Evolutionary conservation across 1,140 invertebrate genomes (phyloP).

Genomic region (Cylas formicarius): DNA sequence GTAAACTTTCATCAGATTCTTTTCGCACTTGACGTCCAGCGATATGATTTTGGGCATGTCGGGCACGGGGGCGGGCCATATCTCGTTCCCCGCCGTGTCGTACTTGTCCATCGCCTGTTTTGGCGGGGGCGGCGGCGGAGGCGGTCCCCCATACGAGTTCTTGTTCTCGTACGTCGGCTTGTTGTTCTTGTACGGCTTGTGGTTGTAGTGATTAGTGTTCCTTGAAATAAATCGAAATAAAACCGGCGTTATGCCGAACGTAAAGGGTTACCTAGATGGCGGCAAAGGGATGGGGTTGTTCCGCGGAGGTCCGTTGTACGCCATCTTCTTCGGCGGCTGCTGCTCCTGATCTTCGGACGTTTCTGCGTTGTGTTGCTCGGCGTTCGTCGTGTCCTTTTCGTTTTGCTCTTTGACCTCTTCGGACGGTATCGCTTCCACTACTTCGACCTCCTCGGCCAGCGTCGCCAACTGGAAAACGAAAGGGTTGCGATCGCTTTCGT

Average conservation of each 20-base stretch:
- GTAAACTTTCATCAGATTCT: slow-evolving; percentile 87
- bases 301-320: slow-evolving; percentile 46
- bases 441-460: slow-evolving; percentile 56
- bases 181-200: slow-evolving; percentile 36
- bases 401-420: slow-evolving; percentile 48
- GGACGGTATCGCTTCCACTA: slow-evolving; percentile 52
- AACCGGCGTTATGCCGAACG: background rate
- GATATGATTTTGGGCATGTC: slow-evolving; percentile 89
- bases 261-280: slow-evolving; percentile 20
- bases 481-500: too few relatives aligned
- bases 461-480: slow-evolving; percentile 43
- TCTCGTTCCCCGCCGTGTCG: slow-evolving; percentile 49
- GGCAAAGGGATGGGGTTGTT: slow-evolving; percentile 36
- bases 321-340: slow-evolving; percentile 43
- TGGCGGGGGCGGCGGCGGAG: slow-evolving; percentile 50
- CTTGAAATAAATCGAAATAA: slow-evolving; percentile 7
- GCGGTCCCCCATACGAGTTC: slow-evolving; percentile 58
- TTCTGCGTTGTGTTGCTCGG: slow-evolving; percentile 61
- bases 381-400: slow-evolving; percentile 41
- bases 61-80: slow-evolving; percentile 70
- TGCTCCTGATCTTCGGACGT: slow-evolving; percentile 56
- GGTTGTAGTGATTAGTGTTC: slow-evolving; percentile 39
- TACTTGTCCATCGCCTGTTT: slow-evolving; percentile 50
- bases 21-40: slow-evolving; percentile 89
- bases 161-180: slow-evolving; percentile 41